These are phyloP conservation scores for Cryptophagus acutangulus DNA, from an alignment of 2,888 invertebrate genomes.

Conservation along the genomic window DNA sequence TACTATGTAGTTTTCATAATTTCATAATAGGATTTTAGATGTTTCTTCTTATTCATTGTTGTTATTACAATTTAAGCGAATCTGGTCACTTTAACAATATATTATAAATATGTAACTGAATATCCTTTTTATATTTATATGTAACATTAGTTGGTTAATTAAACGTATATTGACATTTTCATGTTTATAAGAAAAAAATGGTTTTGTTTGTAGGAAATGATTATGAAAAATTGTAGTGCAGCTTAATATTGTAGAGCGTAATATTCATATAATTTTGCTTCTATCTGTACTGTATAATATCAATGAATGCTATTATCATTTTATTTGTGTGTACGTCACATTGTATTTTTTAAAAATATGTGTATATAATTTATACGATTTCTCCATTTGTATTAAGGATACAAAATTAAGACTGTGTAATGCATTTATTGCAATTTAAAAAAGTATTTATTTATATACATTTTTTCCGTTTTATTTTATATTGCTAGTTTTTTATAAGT, in stretches of 20 bases:
- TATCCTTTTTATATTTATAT: constrained; percentile 15
- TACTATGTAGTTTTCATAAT: too few species aligned
- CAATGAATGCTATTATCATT: too few species aligned
- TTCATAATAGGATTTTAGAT: too few species aligned
- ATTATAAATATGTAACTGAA: too few species aligned
- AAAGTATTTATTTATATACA: constrained; percentile 39
- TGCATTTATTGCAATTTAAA: constrained; percentile 35
- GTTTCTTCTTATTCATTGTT: too few species aligned
- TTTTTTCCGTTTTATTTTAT: constrained; percentile 32
- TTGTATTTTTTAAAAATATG: constrained; percentile 25
- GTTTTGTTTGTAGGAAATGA: constrained; percentile 7
- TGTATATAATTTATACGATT: constrained; percentile 34
- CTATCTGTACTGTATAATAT: constrained; percentile 33
- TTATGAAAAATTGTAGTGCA: constrained; percentile 20
- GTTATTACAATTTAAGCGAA: too few species aligned
- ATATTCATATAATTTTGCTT: constrained; percentile 25
- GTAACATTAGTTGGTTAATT: constrained; percentile 12
- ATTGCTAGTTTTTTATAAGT: constrained; percentile 39
- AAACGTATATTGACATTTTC: constrained; percentile 7
- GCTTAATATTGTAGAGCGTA: constrained; percentile 33
- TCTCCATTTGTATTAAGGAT: constrained; percentile 35
- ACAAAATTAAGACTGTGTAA: constrained; percentile 44
- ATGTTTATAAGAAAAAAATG: background rate
- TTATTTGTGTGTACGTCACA: constrained; percentile 35
- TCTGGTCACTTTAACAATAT: too few species aligned